Conservation (phyloP, 2,888 invertebrate species). For the Tachina fera region DNA sequence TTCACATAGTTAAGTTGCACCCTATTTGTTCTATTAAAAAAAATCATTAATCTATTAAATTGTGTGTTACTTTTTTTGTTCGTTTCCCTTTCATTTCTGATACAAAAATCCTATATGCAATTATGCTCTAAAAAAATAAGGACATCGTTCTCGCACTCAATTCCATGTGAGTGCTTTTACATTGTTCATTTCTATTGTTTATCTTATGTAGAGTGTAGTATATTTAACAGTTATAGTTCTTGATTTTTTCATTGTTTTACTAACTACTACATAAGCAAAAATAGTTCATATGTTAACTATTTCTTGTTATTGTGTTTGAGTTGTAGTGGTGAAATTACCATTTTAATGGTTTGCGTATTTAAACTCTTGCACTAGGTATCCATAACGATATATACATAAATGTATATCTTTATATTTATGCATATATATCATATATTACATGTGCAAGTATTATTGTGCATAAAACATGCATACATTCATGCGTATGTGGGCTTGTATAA, state of each 20-base stretch:
- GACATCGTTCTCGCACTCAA: slow-evolving; percentile 78
- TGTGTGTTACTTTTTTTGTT: background rate
- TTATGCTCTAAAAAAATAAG: slow-evolving; percentile 74
- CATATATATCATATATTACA: background rate
- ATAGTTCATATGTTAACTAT: slow-evolving; percentile 62
- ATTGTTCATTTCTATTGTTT: slow-evolving; percentile 71
- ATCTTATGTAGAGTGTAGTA: slow-evolving; percentile 66
- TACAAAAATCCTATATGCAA: slow-evolving; percentile 19
- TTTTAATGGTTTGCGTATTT: slow-evolving; percentile 46
- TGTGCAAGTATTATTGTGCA: no score
- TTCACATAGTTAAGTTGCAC: slow-evolving; percentile 34
- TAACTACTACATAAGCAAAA: slow-evolving; percentile 8
- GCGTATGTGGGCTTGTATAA: background rate
- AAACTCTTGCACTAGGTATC: slow-evolving; percentile 1
- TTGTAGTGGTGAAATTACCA: slow-evolving; percentile 34
- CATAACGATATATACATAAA: background rate
- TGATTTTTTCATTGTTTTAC: slow-evolving; percentile 28
- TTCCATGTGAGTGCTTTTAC: slow-evolving; percentile 77
- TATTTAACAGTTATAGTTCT: slow-evolving; percentile 57
- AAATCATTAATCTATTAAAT: background rate
- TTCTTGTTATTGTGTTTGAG: slow-evolving; percentile 34
- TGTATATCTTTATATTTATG: background rate
- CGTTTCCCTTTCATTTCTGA: slow-evolving; percentile 27
- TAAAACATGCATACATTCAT: background rate
- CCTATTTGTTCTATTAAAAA: slow-evolving; percentile 7